phyloP scores from a whole-genome alignment of 2,888 invertebrate genomes.

The Gymnoscelis rufifasciata region DNA sequence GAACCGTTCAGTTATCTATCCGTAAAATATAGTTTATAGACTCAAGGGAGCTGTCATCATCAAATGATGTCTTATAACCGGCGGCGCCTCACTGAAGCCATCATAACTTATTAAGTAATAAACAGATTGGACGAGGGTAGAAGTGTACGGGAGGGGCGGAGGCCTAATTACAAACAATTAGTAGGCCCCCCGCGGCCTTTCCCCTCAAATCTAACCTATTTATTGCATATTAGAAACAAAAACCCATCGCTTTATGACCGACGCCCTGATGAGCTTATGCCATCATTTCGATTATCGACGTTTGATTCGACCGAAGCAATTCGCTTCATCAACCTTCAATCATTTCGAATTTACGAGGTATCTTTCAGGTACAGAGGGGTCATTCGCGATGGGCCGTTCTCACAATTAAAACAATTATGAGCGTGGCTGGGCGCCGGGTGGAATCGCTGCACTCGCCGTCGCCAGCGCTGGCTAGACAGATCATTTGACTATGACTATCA shows the following conservation, averaged over 20 bases:
- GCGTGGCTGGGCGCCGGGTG: slow-evolving; percentile 23
- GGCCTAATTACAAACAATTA: slow-evolving; percentile 72
- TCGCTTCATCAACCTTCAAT: slow-evolving; percentile 1
- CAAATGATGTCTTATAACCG: slow-evolving; percentile 35
- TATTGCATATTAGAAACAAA: slow-evolving; percentile 69
- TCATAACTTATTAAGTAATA: slow-evolving; percentile 70
- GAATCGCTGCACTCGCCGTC: slow-evolving; percentile 17
- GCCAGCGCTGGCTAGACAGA: slow-evolving; percentile 4
- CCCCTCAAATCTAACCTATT: slow-evolving; percentile 50
- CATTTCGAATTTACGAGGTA: background rate
- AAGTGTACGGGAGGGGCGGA: slow-evolving; percentile 35
- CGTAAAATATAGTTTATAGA: slow-evolving; percentile 18
- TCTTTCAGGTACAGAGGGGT: background rate
- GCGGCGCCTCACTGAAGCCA: slow-evolving; percentile 40
- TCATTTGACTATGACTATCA: slow-evolving; percentile 5
- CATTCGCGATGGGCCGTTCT: slow-evolving; percentile 20
- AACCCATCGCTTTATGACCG: slow-evolving; percentile 43
- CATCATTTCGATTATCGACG: slow-evolving; percentile 8
- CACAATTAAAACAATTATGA: slow-evolving; percentile 30
- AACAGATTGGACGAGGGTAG: slow-evolving; percentile 62
- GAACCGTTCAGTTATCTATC: too few species aligned
- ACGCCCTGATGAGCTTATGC: slow-evolving; percentile 16
- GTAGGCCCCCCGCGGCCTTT: slow-evolving; percentile 35
- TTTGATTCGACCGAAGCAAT: slow-evolving; percentile 1
- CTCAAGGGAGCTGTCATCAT: slow-evolving; percentile 34